phyloP scores from a whole-genome alignment of 2,797 vertebrate species.

The Danio jaintianensis region DNA sequence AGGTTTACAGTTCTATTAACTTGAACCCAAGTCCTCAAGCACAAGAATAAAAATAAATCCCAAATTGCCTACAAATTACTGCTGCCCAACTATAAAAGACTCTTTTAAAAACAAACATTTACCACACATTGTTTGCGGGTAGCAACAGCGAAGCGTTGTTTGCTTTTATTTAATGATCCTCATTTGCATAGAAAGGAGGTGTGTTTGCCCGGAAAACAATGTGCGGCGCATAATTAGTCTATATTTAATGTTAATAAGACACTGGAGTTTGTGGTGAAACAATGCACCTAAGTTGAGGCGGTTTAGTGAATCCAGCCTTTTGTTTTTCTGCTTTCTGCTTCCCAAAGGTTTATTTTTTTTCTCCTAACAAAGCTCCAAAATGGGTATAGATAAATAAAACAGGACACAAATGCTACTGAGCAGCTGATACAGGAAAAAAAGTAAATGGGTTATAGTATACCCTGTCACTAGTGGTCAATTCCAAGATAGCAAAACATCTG shows the following conservation, averaged over 20 bases:
- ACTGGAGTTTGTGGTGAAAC: not conserved
- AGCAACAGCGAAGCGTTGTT: not conserved
- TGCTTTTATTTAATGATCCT: conserved; percentile 8
- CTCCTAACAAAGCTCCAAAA: not conserved
- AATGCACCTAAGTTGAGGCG: not conserved
- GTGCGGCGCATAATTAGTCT: not conserved
- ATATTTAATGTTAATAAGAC: conserved; percentile 8
- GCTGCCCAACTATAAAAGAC: not conserved
- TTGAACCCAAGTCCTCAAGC: too few species aligned
- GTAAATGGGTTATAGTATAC: not conserved
- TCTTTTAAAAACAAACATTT: not conserved
- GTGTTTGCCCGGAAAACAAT: not conserved
- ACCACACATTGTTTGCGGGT: not conserved
- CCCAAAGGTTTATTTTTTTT: not conserved
- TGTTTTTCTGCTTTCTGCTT: not conserved
- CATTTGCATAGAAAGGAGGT: conserved; percentile 19
- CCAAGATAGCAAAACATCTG: not conserved
- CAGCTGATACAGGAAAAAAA: not conserved
- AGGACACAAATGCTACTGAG: not conserved
- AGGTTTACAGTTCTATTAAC: too few species aligned
- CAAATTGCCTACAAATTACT: not conserved
- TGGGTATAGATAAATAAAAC: not conserved
- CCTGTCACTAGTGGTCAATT: not conserved
- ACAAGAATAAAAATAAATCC: not conserved
- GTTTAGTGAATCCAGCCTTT: not conserved